Percentiles rank a stretch among this genome's conserved stretches.
phyloP scores from a whole-genome alignment of 1,140 invertebrate species.

The Branchinecta lindahli region DNA sequence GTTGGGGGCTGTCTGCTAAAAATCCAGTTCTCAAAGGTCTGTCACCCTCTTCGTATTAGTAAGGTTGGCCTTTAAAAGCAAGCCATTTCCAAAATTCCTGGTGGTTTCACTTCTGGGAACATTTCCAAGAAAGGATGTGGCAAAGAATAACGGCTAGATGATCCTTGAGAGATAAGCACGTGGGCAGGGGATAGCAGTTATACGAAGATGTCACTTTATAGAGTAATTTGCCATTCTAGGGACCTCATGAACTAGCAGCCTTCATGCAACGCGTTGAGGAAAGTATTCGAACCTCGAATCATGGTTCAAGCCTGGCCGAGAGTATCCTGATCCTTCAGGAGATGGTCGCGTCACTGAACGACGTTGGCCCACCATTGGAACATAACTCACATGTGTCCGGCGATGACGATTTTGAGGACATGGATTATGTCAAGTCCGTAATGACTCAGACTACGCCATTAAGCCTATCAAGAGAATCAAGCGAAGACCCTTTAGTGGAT shows the following conservation, averaged over 20 bases:
- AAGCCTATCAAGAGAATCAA: conserved; percentile 19
- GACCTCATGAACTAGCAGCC: conserved; percentile 18
- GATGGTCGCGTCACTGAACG: neutral
- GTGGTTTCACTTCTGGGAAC: no score
- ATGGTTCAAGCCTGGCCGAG: neutral
- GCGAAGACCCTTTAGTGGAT: neutral
- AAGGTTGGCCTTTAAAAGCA: no score
- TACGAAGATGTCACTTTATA: no score
- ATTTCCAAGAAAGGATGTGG: no score
- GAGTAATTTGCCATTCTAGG: neutral
- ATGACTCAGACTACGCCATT: conserved; percentile 19
- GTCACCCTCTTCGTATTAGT: no score
- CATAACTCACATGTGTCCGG: neutral
- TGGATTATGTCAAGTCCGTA: neutral
- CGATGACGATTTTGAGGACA: conserved; percentile 13
- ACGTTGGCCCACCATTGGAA: neutral
- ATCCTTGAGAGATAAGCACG: no score
- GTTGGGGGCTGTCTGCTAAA: no score
- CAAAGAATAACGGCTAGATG: no score
- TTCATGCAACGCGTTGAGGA: conserved; percentile 19
- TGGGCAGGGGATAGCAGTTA: no score
- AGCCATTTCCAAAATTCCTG: no score
- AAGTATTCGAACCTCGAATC: conserved; percentile 16
- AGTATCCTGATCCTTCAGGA: neutral
- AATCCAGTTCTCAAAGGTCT: no score